Evolutionary conservation across 2,113 vertebrate genomes (phyloP).

Genomic region (Carassius carassius): DNA sequence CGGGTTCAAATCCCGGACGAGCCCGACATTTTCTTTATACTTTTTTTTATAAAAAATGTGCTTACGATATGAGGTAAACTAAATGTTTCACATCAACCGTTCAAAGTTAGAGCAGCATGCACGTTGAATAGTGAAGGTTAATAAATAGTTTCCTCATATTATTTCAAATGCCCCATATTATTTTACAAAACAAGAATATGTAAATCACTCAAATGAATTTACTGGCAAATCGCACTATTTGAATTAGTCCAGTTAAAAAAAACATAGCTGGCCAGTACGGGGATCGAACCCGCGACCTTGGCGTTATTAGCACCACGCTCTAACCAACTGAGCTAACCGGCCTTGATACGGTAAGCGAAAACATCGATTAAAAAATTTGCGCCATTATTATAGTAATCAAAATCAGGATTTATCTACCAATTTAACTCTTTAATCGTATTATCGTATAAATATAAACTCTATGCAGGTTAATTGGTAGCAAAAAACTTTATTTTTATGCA

Average conservation of each 20-base stretch:
- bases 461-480: too few species aligned
- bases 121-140: neutral
- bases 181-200: neutral
- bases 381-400: neutral
- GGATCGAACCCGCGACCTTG: conserved; percentile 65
- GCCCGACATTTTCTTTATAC: neutral
- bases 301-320: conserved; percentile 66
- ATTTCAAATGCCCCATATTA: neutral
- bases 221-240: neutral
- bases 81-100: neutral
- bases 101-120: neutral
- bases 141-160: neutral
- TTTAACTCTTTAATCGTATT: too few species aligned
- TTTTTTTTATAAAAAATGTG: neutral
- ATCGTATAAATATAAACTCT: too few species aligned
- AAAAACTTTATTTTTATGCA: too few species aligned
- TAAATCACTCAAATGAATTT: neutral
- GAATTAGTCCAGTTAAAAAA: fast-evolving
- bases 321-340: conserved; percentile 70
- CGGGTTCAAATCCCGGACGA: conserved; percentile 71
- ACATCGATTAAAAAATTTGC: neutral
- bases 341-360: fast-evolving
- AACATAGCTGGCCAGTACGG: conserved; percentile 40
- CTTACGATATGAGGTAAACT: neutral
- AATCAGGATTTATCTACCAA: too few species aligned